Conservation (phyloP, 2,888 invertebrate genomes). For the Euclidia mi region DNA sequence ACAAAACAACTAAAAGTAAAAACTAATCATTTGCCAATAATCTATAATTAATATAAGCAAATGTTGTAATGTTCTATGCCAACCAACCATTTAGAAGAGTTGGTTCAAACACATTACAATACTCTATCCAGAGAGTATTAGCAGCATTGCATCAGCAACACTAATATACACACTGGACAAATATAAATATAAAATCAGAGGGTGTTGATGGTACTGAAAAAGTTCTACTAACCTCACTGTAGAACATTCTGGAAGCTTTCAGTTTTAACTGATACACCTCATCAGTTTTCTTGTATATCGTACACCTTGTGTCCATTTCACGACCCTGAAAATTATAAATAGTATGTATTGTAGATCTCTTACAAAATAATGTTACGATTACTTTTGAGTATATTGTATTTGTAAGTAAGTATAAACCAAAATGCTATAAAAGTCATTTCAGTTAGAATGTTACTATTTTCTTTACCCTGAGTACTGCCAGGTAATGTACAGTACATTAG, state of each 20-base stretch:
- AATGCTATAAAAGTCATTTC: constrained; percentile 58
- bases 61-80: constrained; percentile 71
- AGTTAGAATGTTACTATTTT: constrained; percentile 66
- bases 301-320: constrained; percentile 98
- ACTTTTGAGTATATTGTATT: background rate
- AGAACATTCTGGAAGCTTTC: constrained; percentile 98
- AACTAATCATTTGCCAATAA: background rate
- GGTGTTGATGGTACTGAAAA: background rate
- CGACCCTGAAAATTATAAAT: constrained; percentile 91
- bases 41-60: background rate
- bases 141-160: constrained; percentile 20
- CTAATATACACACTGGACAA: constrained; percentile 12
- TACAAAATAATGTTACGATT: background rate
- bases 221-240: constrained; percentile 92
- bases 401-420: constrained; percentile 72
- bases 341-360: no score
- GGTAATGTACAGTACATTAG: constrained; percentile 49
- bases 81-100: constrained; percentile 52
- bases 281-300: constrained; percentile 99
- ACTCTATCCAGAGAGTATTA: constrained; percentile 58
- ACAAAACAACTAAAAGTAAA: no score
- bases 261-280: constrained; percentile 99
- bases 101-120: constrained; percentile 72
- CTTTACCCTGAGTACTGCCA: constrained; percentile 79
- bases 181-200: background rate